Evolutionary conservation across 64 coral and sea anemone genomes (phyloP).

Genomic region (Montipora foliosa): DNA sequence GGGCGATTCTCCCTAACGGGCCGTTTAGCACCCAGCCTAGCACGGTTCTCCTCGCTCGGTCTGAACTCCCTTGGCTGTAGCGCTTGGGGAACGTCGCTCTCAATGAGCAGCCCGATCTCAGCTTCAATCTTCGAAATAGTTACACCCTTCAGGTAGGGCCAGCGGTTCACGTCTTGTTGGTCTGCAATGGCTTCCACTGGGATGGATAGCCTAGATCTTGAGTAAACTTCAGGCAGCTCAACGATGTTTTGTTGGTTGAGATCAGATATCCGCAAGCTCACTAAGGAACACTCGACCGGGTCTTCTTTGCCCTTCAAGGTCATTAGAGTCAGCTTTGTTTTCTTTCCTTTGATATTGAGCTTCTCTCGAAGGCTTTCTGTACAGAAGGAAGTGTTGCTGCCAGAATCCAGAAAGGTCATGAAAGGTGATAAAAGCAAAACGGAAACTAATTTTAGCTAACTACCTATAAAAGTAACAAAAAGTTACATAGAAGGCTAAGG

Average conservation of each 20-base stretch:
- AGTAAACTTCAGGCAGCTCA: too few species aligned
- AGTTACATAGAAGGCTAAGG: too few species aligned
- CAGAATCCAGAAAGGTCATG: neutral
- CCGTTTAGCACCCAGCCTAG: conserved; percentile 39
- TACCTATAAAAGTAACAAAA: too few species aligned
- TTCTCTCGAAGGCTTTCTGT: neutral
- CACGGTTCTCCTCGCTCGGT: neutral
- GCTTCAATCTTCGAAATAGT: neutral
- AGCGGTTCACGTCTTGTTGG: conserved; percentile 47
- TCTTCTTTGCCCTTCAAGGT: conserved; percentile 33
- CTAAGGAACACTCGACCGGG: neutral
- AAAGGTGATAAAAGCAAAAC: too few species aligned
- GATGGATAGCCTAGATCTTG: neutral
- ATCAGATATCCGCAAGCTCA: conserved; percentile 24
- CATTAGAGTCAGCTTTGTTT: conserved; percentile 41
- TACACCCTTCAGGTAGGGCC: conserved; percentile 32
- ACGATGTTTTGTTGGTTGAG: neutral
- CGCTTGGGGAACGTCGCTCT: conserved; percentile 10
- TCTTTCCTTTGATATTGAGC: conserved; percentile 33
- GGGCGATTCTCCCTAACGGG: neutral
- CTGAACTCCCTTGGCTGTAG: conserved; percentile 9
- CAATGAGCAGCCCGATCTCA: conserved; percentile 51
- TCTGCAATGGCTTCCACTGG: neutral
- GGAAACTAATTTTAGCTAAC: too few species aligned
- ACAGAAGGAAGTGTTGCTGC: too few species aligned